Evolutionary conservation across 2,888 invertebrate species (phyloP).

Genomic region (Creontiades dilutus): DNA sequence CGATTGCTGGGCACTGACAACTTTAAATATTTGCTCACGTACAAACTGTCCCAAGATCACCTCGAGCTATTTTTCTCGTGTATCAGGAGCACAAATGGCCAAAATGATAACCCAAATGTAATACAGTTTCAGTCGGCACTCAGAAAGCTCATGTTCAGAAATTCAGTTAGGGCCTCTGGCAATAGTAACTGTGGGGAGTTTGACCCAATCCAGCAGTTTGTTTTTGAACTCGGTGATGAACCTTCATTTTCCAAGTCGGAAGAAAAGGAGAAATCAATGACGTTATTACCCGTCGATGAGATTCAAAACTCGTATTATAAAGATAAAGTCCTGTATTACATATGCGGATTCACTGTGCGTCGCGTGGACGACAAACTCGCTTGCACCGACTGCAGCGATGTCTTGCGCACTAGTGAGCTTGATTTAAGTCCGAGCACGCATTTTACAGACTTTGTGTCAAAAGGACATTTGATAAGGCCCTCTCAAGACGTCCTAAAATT

Average conservation of each 20-base stretch:
- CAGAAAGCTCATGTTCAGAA: background rate
- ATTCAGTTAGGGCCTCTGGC: background rate
- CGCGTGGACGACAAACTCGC: background rate
- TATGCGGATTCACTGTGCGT: background rate
- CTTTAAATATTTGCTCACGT: background rate
- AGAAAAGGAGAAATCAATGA: background rate
- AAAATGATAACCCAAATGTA: slow-evolving; percentile 1
- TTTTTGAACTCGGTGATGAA: background rate
- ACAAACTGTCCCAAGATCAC: slow-evolving; percentile 21
- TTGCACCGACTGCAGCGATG: background rate
- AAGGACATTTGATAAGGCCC: background rate
- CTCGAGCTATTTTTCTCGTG: background rate
- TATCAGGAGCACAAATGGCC: background rate
- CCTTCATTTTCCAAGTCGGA: background rate
- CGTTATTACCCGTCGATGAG: background rate
- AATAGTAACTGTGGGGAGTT: background rate
- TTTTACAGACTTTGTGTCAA: background rate
- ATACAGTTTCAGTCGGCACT: background rate
- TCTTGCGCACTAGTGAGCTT: background rate
- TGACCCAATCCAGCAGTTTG: background rate
- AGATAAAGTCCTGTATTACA: background rate
- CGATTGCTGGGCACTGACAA: background rate
- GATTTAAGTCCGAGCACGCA: background rate
- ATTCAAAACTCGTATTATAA: background rate
- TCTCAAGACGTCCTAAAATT: background rate